A percentile compares a stretch with the other conserved stretches of the same genome.
These are phyloP conservation scores for Diadema setosum DNA, from an alignment of 35 echinoderm and acorn worm species.

Conservation along the genomic window DNA sequence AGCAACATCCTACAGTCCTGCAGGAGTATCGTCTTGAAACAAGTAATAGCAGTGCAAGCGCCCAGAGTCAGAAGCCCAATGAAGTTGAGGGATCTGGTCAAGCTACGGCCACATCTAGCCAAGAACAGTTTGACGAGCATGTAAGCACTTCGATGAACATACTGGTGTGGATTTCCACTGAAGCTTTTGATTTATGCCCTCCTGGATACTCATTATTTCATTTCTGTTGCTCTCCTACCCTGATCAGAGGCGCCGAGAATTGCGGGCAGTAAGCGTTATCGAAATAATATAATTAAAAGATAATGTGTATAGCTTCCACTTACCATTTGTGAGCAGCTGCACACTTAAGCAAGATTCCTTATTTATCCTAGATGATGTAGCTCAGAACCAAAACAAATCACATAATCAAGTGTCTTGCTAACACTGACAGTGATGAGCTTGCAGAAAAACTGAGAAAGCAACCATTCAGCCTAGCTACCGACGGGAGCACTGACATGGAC, in stretches of 20 bases:
- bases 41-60: not conserved
- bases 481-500: constrained; percentile 45
- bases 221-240: too few species aligned
- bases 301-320: too few species aligned
- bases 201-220: constrained; percentile 49
- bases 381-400: not conserved
- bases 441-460: constrained; percentile 12
- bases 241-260: too few species aligned
- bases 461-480: constrained; percentile 49
- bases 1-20: constrained; percentile 39
- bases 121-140: not conserved
- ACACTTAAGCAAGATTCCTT: too few species aligned
- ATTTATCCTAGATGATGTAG: constrained; percentile 36
- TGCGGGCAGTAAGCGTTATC: too few species aligned
- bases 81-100: not conserved
- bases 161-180: constrained; percentile 40
- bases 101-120: not conserved
- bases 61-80: not conserved
- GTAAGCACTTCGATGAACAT: constrained; percentile 44
- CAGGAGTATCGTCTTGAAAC: constrained; percentile 28
- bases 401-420: too few species aligned
- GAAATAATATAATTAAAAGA: too few species aligned
- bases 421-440: too few species aligned
- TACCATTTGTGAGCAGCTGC: too few species aligned
- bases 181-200: constrained; percentile 53